Conservation (phyloP, 2,888 invertebrate genomes). For the Lasioglossum lativentre region DNA sequence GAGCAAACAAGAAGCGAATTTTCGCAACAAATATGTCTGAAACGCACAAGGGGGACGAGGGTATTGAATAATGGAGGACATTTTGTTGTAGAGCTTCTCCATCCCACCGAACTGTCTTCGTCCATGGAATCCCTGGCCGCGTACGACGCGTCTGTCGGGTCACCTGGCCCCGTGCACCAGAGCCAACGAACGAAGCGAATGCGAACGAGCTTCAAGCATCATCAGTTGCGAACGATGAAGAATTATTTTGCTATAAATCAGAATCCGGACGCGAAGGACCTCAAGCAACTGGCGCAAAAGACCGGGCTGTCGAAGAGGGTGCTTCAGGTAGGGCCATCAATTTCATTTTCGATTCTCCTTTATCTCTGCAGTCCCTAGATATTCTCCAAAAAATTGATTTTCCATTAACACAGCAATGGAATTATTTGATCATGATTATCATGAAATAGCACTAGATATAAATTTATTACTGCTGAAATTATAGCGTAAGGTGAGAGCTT, state of each 20-base stretch:
- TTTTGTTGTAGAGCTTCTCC: conserved; percentile 88
- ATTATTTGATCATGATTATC: no score
- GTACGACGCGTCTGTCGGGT: conserved; percentile 90
- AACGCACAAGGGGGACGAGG: not conserved
- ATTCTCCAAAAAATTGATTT: not conserved
- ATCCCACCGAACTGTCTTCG: conserved; percentile 90
- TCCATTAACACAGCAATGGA: no score
- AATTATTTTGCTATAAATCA: conserved; percentile 99
- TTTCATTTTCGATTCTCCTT: conserved; percentile 19
- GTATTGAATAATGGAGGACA: conserved; percentile 22
- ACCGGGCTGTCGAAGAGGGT: conserved; percentile 99
- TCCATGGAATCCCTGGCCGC: conserved; percentile 91
- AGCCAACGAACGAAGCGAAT: conserved; percentile 95
- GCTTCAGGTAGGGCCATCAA: conserved; percentile 91
- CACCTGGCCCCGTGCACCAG: conserved; percentile 89
- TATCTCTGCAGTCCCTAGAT: not conserved
- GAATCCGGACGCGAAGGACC: conserved; percentile 99
- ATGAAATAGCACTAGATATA: no score
- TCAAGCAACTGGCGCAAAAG: conserved; percentile 99
- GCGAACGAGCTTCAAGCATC: conserved; percentile 99
- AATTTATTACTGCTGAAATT: no score
- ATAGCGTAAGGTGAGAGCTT: no score
- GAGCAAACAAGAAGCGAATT: not conserved
- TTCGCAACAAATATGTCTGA: not conserved
- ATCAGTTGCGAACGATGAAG: conserved; percentile 99